Evolutionary conservation across 2,888 invertebrate species (phyloP).

Genomic region (Trissonchulus sp.): DNA sequence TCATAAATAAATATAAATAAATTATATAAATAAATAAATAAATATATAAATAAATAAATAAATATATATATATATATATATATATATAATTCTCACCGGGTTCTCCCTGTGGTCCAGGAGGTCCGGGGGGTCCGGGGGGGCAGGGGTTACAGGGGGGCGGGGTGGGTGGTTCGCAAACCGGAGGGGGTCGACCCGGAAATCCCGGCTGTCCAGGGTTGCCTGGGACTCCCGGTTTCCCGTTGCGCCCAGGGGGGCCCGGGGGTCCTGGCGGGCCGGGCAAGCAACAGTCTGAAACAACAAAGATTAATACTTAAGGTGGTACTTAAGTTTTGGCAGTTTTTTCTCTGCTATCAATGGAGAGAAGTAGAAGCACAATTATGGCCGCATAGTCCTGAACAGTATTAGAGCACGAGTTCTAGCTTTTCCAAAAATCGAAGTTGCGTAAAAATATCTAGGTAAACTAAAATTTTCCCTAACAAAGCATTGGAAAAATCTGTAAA

Average conservation of each 20-base stretch:
- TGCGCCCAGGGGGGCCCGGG: slow-evolving; percentile 26
- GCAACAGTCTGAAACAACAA: slow-evolving; percentile 26
- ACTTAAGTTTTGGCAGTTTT: no score
- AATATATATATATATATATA: no score
- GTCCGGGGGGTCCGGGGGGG: slow-evolving; percentile 25
- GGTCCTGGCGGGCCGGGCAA: slow-evolving; percentile 40
- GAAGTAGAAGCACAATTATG: background rate
- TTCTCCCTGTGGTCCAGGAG: slow-evolving; percentile 24
- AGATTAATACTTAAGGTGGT: background rate
- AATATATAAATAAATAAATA: no score
- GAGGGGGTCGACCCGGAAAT: slow-evolving; percentile 30
- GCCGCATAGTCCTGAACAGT: no score
- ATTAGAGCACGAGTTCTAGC: no score
- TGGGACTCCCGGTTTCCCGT: slow-evolving; percentile 27
- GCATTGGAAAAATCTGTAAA: no score
- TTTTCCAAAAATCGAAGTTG: no score
- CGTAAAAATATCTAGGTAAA: no score
- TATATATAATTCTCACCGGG: no score
- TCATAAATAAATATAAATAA: no score
- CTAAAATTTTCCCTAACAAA: no score
- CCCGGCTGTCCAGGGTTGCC: slow-evolving; percentile 31
- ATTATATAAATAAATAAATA: no score
- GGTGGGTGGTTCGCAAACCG: slow-evolving; percentile 11
- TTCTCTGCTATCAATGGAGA: background rate
- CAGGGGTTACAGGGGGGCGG: slow-evolving; percentile 26